Base-by-base conservation (phyloP, 92 coral and sea anemone genomes). In the Bergia sp. region DNA sequence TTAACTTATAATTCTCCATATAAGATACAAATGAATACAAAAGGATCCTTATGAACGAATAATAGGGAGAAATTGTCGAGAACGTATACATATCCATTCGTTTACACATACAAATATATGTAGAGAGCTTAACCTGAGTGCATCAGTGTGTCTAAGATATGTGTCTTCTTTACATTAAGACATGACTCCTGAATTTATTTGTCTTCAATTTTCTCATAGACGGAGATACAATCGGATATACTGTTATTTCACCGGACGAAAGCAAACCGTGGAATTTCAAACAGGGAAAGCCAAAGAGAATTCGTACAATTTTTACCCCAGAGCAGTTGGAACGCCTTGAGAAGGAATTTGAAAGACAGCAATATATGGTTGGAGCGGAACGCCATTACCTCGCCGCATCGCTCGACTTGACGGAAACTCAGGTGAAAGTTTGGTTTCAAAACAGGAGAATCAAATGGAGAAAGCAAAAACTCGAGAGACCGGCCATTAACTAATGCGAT, bases 381-480 rank as follows among this genome's bases (percentile, higher is more conserved):
- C 88, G 99, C 55, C 98, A 96, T 55, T 97, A 95, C 40, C 96
- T 97, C 1, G 99, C 99, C 12, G 98, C 99, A 5, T 95, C 99
- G 58, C 95, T 97, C 8, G 93, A 96, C 66, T 88, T 97, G 21
- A 97, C 99, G 18, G 99, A 97, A 92, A 97, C 99, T 4, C 99
- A 97, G 90, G 99, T 97, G 53, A 97, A 97, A 89, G 99, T 97
- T 77, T 97, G 99, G 99, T 97, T 97, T 65, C 99, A 97, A 82
- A 97, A 97, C 82, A 91, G 99, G 76, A 90, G 99, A 90, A 97
- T 97, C 40, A 97, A 97, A 61, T 97, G 99, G 99, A 89, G 99
- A 78, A 97, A 97, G 79, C 99, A 97, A 74, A 97, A 95, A 76
- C 92, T 95, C 64, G 98, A 95, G 41, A 84, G 96, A 20, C 93